phyloP scores from a whole-genome alignment of 2,113 vertebrate species.

The Mastomys coucha region DNA sequence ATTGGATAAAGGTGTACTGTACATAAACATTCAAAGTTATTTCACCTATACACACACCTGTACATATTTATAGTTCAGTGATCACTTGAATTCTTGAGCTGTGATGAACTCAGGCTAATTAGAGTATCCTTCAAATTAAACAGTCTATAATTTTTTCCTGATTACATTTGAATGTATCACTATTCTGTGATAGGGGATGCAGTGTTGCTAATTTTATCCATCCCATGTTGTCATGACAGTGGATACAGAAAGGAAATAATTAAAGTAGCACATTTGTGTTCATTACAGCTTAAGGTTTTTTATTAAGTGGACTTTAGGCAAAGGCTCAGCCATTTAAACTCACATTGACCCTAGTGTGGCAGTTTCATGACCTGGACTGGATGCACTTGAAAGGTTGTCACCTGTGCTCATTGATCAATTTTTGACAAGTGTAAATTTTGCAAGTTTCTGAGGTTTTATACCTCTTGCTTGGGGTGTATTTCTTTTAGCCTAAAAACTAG shows the following conservation, averaged over 20 bases:
- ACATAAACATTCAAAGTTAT: not conserved
- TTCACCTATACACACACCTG: rapidly evolving
- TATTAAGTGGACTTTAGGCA: not conserved
- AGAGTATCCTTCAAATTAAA: not conserved
- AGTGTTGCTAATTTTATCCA: no score
- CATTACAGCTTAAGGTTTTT: no score
- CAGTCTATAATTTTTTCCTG: no score
- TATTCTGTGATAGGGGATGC: not conserved
- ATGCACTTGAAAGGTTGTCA: no score
- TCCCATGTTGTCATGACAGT: no score
- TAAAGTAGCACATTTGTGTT: not conserved
- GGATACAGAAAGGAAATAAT: not conserved
- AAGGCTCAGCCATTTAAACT: not conserved
- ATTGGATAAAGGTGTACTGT: not conserved
- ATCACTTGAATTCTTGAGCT: no score
- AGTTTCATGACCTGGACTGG: no score
- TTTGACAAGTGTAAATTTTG: not conserved
- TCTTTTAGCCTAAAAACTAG: not conserved
- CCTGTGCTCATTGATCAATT: not conserved
- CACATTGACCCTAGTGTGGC: not conserved
- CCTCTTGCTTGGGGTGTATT: not conserved
- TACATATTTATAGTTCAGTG: no score
- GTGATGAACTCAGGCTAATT: not conserved
- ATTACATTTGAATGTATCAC: not conserved
- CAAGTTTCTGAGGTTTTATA: not conserved